Percentiles rank a stretch among this genome's conserved stretches.
Conservation (phyloP, 2,113 vertebrate genomes). For the Zingel zingel region DNA sequence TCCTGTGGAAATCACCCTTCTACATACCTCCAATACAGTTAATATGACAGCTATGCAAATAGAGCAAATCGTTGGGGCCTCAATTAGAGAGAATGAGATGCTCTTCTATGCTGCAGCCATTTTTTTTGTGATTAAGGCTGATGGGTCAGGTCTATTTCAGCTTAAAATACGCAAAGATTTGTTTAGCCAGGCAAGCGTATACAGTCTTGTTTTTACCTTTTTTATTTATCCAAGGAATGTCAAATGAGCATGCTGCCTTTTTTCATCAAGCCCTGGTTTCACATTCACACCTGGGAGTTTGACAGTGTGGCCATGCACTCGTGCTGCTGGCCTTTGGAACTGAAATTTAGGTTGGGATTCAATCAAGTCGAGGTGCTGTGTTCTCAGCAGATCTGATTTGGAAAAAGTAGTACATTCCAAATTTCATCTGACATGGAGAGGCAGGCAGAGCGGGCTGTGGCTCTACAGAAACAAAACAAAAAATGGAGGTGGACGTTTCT, state of each 20-base stretch:
- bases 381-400: conserved; percentile 66
- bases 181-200: not conserved
- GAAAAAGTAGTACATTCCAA: conserved; percentile 45
- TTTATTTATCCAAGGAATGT: conserved; percentile 13
- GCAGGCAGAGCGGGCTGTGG: not conserved
- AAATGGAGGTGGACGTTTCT: conserved; percentile 34
- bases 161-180: not conserved
- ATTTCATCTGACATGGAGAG: conserved; percentile 45
- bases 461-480: conserved; percentile 17
- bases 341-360: conserved; percentile 45
- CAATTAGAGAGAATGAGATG: conserved; percentile 30
- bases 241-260: conserved; percentile 7
- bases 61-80: conserved; percentile 37
- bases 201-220: not conserved
- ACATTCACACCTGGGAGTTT: conserved; percentile 3
- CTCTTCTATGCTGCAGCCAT: not conserved
- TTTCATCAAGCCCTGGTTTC: conserved; percentile 22
- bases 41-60: conserved; percentile 45
- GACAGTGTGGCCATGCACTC: not conserved
- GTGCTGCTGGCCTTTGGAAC: conserved; percentile 15
- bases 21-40: not conserved
- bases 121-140: conserved; percentile 10
- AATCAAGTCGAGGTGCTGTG: conserved; percentile 58
- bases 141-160: not conserved
- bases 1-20: not conserved